Conservation (phyloP, 2,113 vertebrate genomes). For the Sprattus sprattus region DNA sequence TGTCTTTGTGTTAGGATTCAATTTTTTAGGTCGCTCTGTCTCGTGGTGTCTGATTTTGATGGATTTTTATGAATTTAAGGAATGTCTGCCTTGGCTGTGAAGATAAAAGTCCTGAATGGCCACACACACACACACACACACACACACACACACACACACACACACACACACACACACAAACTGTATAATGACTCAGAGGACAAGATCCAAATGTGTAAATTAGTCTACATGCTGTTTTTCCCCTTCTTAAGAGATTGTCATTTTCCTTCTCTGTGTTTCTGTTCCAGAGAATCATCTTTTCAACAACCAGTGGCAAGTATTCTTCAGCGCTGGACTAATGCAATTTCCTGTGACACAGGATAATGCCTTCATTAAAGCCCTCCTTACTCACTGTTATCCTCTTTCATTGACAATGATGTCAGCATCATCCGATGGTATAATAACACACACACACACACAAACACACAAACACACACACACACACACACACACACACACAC, state of each 20-base stretch:
- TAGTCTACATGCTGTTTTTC: background rate
- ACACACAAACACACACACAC: background rate
- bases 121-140: background rate
- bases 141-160: background rate
- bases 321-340: background rate
- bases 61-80: background rate
- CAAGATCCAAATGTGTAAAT: background rate
- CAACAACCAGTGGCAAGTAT: background rate
- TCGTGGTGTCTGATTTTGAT: background rate
- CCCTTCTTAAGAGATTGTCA: background rate
- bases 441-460: background rate
- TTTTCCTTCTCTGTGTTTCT: background rate
- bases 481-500: background rate
- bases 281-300: background rate
- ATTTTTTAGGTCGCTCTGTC: background rate
- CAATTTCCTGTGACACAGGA: constrained; percentile 11
- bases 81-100: background rate
- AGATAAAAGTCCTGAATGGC: background rate
- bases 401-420: background rate
- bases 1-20: background rate
- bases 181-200: background rate
- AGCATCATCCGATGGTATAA: background rate
- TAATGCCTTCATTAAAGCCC: background rate
- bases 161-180: background rate
- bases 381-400: background rate